Conservation (phyloP, 2,797 vertebrate genomes). For the Hyperoplus lanceolatus region DNA sequence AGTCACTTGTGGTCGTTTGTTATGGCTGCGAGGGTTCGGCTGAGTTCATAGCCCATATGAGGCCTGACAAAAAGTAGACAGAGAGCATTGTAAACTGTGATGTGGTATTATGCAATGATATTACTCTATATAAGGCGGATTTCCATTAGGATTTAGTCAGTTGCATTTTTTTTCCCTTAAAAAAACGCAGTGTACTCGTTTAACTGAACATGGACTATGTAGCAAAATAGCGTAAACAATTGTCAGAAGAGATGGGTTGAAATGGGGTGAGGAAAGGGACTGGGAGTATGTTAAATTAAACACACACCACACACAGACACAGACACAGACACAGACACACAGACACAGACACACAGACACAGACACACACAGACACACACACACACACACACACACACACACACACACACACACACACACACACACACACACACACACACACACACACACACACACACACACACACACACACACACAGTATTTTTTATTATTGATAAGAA, state of each 20-base stretch:
- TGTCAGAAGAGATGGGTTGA: background rate
- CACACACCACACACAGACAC: background rate
- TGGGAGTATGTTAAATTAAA: background rate
- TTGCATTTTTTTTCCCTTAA: background rate
- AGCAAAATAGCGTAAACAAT: background rate
- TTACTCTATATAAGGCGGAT: background rate
- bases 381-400: too few species aligned
- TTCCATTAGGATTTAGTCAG: background rate
- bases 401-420: too few species aligned
- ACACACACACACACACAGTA: too few species aligned
- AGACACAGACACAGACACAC: background rate
- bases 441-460: too few species aligned
- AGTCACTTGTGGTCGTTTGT: slow-evolving; percentile 37
- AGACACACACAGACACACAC: too few species aligned
- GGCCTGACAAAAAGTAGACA: background rate
- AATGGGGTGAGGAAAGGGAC: background rate
- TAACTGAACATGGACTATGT: background rate
- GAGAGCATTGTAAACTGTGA: background rate
- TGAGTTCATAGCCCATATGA: slow-evolving; percentile 25
- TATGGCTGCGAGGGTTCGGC: slow-evolving; percentile 14
- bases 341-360: background rate
- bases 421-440: too few species aligned
- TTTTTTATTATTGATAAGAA: too few species aligned
- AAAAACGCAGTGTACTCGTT: background rate
- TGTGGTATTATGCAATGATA: background rate